Evolutionary conservation across 1,140 invertebrate species (phyloP).

Genomic region (Bombus breviceps): DNA sequence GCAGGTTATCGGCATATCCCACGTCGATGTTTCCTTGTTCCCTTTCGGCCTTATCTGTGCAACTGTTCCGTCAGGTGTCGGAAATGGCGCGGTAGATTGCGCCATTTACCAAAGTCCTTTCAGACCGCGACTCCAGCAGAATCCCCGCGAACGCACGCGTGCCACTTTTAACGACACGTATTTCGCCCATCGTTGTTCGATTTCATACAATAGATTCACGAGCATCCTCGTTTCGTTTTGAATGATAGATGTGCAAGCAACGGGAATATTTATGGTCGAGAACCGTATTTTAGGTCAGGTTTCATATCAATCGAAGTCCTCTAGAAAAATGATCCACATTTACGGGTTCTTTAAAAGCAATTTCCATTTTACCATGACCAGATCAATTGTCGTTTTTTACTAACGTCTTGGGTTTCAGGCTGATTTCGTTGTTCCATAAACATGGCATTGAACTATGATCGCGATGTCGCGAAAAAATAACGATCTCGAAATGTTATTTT

Average conservation of each 20-base stretch:
- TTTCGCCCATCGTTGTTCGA: background rate
- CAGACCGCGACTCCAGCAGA: conserved; percentile 11
- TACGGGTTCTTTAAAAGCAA: background rate
- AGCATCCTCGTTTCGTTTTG: background rate
- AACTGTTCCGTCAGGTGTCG: conserved; percentile 50
- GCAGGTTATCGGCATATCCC: background rate
- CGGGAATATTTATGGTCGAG: background rate
- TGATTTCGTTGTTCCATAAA: background rate
- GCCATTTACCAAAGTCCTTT: conserved; percentile 57
- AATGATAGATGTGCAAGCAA: background rate
- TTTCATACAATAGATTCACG: background rate
- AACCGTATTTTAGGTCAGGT: background rate
- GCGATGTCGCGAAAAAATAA: background rate
- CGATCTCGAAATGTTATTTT: background rate
- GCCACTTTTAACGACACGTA: conserved; percentile 34
- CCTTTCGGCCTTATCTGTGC: conserved; percentile 14
- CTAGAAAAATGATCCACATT: background rate
- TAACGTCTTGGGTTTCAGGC: background rate
- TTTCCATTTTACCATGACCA: background rate
- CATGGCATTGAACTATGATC: background rate
- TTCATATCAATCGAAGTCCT: background rate
- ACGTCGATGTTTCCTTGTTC: conserved; percentile 35
- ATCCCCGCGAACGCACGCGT: conserved; percentile 9
- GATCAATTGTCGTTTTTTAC: background rate
- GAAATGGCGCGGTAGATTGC: conserved; percentile 65